Evolutionary conservation across 2,888 invertebrate species (phyloP).

Genomic region (Lepidochitona cinerea): DNA sequence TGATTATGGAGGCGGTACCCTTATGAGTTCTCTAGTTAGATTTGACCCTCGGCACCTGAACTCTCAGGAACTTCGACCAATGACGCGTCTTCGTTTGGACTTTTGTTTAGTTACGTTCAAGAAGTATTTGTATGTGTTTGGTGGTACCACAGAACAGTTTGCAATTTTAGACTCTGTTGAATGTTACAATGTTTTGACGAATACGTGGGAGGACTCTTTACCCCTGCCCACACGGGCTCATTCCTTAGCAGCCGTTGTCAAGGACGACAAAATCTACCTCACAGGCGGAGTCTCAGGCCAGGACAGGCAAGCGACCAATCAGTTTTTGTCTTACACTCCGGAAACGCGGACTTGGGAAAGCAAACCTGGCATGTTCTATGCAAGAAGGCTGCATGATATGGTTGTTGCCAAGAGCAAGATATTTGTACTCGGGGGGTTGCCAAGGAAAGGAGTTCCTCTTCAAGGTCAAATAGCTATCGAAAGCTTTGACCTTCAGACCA

Average conservation of each 20-base stretch:
- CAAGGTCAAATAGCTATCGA: constrained; percentile 69
- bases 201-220: constrained; percentile 64
- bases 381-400: constrained; percentile 68
- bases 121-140: constrained; percentile 61
- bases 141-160: constrained; percentile 65
- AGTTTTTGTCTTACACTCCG: constrained; percentile 58
- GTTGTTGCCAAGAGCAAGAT: constrained; percentile 51
- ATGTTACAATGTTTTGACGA: constrained; percentile 61
- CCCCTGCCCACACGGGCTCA: constrained; percentile 63
- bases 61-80: constrained; percentile 64
- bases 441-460: constrained; percentile 60
- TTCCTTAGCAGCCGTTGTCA: constrained; percentile 59
- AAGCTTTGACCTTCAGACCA: constrained; percentile 54
- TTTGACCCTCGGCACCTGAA: constrained; percentile 68
- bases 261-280: constrained; percentile 60
- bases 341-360: constrained; percentile 54
- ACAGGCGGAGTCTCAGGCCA: constrained; percentile 64
- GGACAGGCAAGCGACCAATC: constrained; percentile 60
- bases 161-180: constrained; percentile 66
- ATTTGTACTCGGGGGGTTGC: constrained; percentile 67
- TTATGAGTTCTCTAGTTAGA: constrained; percentile 66
- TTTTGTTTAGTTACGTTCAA: constrained; percentile 61
- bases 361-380: constrained; percentile 63
- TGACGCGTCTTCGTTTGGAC: constrained; percentile 62
- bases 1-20: constrained; percentile 68